These are phyloP conservation scores for Anagrus nilaparvatae DNA, from an alignment of 1,140 invertebrate genomes.

Conservation along the genomic window DNA sequence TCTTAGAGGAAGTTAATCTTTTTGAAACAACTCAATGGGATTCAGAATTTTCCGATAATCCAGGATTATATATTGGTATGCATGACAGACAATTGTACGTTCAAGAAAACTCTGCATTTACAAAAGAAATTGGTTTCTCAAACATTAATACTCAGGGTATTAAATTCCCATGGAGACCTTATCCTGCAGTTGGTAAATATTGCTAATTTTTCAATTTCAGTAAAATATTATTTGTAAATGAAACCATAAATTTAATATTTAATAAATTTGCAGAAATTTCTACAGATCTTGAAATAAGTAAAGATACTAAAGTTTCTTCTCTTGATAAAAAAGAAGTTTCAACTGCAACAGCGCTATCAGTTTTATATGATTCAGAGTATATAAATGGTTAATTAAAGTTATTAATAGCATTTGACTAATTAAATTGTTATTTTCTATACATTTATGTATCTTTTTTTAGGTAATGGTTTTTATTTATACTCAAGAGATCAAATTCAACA, in stretches of 20 bases:
- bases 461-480: conserved; percentile 58
- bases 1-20: conserved; percentile 62
- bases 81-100: conserved; percentile 76
- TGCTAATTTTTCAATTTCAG: neutral
- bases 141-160: conserved; percentile 14
- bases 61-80: conserved; percentile 75
- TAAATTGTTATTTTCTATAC: conserved; percentile 2
- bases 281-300: conserved; percentile 8
- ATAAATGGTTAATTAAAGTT: conserved; percentile 47
- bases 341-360: conserved; percentile 49
- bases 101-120: conserved; percentile 52
- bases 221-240: neutral
- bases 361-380: conserved; percentile 59
- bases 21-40: conserved; percentile 50
- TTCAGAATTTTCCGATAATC: conserved; percentile 37
- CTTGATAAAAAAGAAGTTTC: conserved; percentile 21
- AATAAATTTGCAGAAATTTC: conserved; percentile 13
- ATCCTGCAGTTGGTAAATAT: conserved; percentile 42
- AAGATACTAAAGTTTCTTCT: conserved; percentile 18
- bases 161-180: conserved; percentile 60
- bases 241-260: neutral
- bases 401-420: conserved; percentile 7
- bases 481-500: conserved; percentile 34
- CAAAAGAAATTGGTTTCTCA: conserved; percentile 31
- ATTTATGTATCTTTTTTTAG: conserved; percentile 26